Base-by-base conservation (phyloP, 1,140 invertebrate species). In the Ridgeia piscesae region DNA sequence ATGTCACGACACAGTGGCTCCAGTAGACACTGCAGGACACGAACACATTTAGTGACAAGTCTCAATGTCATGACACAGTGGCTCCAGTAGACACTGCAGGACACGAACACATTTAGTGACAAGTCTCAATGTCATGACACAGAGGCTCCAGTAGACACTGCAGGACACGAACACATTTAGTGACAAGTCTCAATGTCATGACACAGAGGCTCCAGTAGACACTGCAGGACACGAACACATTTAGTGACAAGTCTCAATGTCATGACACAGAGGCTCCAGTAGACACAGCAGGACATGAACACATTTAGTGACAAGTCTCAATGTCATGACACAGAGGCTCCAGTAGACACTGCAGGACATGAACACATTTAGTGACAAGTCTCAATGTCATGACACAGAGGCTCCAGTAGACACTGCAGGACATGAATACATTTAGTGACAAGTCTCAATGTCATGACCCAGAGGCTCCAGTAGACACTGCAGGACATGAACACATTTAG, bases 61-160 rank as follows among this genome's bases (percentile, higher is more conserved):
- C 96, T 99, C 99, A 93, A 99, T 97, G 94, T 98, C 97, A 93
- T 97, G 97, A 95, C 98, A 98, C 33, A 99, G 96, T 42, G 97
- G 97, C 93, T 97, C 97, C 35, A 98, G 95, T 89, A 98, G 94
- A 94, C 96, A 93, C 95, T 95, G 8, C 6, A 35, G 91, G 0
- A 91, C 89, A 34, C 0, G 35, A 90, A 77, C 17, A 77, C 58
- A 77, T 77, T 77, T 31, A 77, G 27, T 77, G 58, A 21, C 58
- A 77, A 77, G 58, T 77, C 8, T 77, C 58, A 77, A 77, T 77
- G 58, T 77, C 2, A 4, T 31, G 58, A 77, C 58, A 77, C 58
- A 77, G 27, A 21, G 58, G 27, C 58, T 77, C 58, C 58, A 4
- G 0, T 21, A 77, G 58, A 77, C 58, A 77, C 58, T 77, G 4